Conservation (phyloP, 2,113 vertebrate species). For the Menura novaehollandiae region DNA sequence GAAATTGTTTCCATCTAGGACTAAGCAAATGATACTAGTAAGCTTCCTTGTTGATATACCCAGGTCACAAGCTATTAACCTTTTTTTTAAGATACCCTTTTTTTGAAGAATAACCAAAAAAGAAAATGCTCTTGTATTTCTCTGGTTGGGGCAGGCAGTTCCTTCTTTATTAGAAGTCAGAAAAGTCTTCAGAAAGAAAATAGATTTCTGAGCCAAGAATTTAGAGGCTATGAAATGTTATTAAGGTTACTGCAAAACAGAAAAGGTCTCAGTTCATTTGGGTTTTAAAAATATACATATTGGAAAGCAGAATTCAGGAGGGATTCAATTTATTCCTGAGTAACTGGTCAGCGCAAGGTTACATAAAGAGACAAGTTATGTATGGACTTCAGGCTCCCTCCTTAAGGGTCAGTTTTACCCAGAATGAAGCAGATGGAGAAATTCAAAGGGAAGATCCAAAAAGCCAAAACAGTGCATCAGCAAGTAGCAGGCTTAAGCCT, state of each 20-base stretch:
- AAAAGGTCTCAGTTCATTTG: not conserved
- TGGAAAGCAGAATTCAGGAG: constrained; percentile 3
- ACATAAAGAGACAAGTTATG: not conserved
- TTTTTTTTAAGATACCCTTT: not conserved
- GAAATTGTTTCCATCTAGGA: not conserved
- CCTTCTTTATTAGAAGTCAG: not conserved
- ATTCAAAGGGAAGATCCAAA: not conserved
- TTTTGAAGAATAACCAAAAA: not conserved
- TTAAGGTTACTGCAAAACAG: not conserved
- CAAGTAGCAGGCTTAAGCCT: not conserved
- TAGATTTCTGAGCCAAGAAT: constrained; percentile 6
- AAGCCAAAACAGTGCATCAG: not conserved
- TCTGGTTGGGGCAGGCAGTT: not conserved
- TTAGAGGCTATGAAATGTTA: not conserved
- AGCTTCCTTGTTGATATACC: not conserved
- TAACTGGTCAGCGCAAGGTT: constrained; percentile 9
- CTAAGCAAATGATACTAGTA: not conserved
- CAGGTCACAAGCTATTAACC: not conserved
- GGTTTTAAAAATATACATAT: not conserved
- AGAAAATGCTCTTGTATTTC: not conserved
- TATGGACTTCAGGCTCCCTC: not conserved
- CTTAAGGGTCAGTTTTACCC: not conserved
- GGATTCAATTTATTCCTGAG: not conserved
- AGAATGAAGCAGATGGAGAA: not conserved
- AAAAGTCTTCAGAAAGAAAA: constrained; percentile 1